Evolutionary conservation across 2,113 vertebrate genomes (phyloP).

Genomic region (Clarias gariepinus): DNA sequence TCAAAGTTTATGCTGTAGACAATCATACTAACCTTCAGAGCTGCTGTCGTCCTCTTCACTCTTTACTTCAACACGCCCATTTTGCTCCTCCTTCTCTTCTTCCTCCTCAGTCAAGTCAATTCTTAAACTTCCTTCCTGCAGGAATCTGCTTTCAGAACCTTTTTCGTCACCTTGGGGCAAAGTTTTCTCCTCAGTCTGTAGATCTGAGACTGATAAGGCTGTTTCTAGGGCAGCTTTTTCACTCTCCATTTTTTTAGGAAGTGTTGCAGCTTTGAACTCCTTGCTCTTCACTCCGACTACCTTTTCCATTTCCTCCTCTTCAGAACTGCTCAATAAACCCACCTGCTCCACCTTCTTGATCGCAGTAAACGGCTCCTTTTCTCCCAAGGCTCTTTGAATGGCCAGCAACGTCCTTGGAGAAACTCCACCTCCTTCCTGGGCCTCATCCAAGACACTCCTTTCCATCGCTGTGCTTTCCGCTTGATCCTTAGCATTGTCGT

Average conservation of each 20-base stretch:
- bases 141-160: background rate
- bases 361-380: slow-evolving; percentile 42
- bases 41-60: slow-evolving; percentile 71
- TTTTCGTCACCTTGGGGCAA: background rate
- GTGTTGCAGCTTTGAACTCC: slow-evolving; percentile 40
- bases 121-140: background rate
- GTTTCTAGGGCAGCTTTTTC: background rate
- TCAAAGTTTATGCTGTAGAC: background rate
- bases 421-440: slow-evolving; percentile 46
- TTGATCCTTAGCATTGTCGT: background rate
- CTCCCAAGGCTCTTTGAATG: slow-evolving; percentile 61
- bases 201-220: background rate
- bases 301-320: slow-evolving; percentile 70
- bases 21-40: slow-evolving; percentile 80
- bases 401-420: slow-evolving; percentile 78
- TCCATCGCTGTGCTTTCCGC: background rate
- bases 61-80: slow-evolving; percentile 34
- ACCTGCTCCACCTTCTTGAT: background rate
- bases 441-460: background rate
- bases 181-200: background rate
- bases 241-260: background rate
- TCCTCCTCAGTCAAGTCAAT: slow-evolving; percentile 18
- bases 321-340: slow-evolving; percentile 62
- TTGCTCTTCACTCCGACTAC: slow-evolving; percentile 55
- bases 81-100: slow-evolving; percentile 10